Evolutionary conservation across 2,113 vertebrate genomes (phyloP).

Genomic region (Limanda limanda): DNA sequence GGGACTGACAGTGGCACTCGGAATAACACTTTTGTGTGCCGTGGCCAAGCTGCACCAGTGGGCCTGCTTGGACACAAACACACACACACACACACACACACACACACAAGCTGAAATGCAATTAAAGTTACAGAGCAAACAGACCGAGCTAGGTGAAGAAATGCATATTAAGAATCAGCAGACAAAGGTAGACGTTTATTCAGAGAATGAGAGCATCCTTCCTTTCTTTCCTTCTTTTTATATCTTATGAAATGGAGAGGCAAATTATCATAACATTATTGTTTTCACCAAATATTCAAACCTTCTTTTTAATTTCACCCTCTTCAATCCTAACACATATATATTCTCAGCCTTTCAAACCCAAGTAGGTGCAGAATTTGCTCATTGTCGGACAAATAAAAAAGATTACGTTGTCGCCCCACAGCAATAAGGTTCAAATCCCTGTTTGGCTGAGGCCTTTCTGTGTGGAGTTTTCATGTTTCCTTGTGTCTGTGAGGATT

Average conservation of each 20-base stretch:
- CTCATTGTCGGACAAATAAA: too few species aligned
- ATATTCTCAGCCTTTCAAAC: too few species aligned
- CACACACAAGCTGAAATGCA: too few species aligned
- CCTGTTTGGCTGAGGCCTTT: not conserved
- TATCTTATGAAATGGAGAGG: too few species aligned
- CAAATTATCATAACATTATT: too few species aligned
- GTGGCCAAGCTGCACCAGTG: constrained; percentile 39
- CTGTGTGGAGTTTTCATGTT: not conserved
- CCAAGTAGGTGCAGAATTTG: too few species aligned
- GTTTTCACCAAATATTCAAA: too few species aligned
- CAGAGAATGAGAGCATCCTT: not conserved
- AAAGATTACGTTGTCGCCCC: not conserved
- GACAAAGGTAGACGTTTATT: not conserved
- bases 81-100: not conserved
- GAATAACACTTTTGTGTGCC: constrained; percentile 56
- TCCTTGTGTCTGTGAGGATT: too few species aligned
- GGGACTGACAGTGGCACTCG: constrained; percentile 51
- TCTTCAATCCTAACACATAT: too few species aligned
- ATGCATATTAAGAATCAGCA: not conserved
- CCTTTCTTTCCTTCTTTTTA: too few species aligned
- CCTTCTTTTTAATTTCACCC: too few species aligned
- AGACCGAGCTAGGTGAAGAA: constrained; percentile 1
- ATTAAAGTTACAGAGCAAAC: not conserved
- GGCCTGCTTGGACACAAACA: constrained; percentile 12
- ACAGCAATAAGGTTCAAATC: not conserved